phyloP scores from a whole-genome alignment of 2,888 invertebrate species.

The Napeogenes sylphis region DNA sequence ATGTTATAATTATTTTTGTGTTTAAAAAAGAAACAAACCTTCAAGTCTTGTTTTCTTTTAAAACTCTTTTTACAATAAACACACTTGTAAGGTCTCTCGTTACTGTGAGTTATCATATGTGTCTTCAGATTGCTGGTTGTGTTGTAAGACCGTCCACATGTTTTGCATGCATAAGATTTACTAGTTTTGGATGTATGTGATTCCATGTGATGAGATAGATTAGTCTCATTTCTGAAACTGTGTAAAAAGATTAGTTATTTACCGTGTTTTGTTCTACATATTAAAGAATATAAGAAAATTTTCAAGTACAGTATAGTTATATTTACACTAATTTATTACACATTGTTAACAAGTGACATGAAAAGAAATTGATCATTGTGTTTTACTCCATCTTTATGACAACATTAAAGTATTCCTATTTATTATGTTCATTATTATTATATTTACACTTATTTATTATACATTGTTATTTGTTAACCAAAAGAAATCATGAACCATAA shows the following conservation, averaged over 20 bases:
- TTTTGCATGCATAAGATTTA: slow-evolving; percentile 68
- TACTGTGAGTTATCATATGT: slow-evolving; percentile 84
- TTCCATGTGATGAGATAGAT: slow-evolving; percentile 80
- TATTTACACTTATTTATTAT: no score
- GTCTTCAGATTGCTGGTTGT: slow-evolving; percentile 82
- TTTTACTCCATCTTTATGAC: no score
- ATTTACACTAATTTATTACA: no score
- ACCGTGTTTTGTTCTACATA: background rate
- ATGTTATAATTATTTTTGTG: no score
- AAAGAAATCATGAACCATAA: no score
- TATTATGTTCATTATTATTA: no score
- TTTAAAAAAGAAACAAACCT: slow-evolving; percentile 55
- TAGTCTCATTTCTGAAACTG: slow-evolving; percentile 76
- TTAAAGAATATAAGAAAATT: no score
- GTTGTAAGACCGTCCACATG: slow-evolving; percentile 84
- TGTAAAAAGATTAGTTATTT: slow-evolving; percentile 5
- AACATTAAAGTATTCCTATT: no score
- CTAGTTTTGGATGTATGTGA: slow-evolving; percentile 43
- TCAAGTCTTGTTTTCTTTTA: slow-evolving; percentile 85
- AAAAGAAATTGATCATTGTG: no score
- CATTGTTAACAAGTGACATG: no score
- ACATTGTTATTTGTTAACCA: no score
- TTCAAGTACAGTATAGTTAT: background rate
- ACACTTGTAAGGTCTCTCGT: slow-evolving; percentile 82
- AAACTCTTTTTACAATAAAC: slow-evolving; percentile 83